Conservation (phyloP, 2,797 vertebrate genomes). For the Notoglanidium macrostoma region DNA sequence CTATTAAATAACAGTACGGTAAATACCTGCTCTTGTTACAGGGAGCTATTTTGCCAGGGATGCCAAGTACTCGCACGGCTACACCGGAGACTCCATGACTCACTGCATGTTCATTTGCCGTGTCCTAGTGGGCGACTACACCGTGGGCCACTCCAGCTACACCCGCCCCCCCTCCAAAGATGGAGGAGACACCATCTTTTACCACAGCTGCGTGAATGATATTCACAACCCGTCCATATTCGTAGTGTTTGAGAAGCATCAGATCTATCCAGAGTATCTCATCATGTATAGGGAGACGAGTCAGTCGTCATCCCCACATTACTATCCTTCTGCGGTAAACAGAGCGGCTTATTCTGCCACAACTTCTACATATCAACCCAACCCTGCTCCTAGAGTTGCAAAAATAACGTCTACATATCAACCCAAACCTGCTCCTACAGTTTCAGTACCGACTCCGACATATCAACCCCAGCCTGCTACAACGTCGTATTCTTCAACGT, state of each 20-base stretch:
- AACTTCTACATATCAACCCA: neutral
- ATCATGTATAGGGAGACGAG: slow-evolving; percentile 64
- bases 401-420: neutral
- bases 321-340: neutral
- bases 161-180: slow-evolving; percentile 71
- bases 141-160: slow-evolving; percentile 72
- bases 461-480: neutral
- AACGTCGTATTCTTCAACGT: neutral
- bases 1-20: neutral
- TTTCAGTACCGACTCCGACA: neutral
- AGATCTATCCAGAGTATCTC: slow-evolving; percentile 79
- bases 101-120: slow-evolving; percentile 86
- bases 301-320: neutral
- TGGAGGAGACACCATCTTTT: slow-evolving; percentile 64
- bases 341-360: neutral
- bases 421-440: neutral
- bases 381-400: neutral
- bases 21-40: slow-evolving; percentile 60
- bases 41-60: slow-evolving; percentile 95
- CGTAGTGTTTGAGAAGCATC: slow-evolving; percentile 75
- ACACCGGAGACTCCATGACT: slow-evolving; percentile 65
- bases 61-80: slow-evolving; percentile 86
- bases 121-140: slow-evolving; percentile 86
- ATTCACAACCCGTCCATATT: slow-evolving; percentile 68
- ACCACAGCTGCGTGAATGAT: slow-evolving; percentile 76